Evolutionary conservation across 92 coral and sea anemone species (phyloP).

Genomic region (Heteractis magnifica): DNA sequence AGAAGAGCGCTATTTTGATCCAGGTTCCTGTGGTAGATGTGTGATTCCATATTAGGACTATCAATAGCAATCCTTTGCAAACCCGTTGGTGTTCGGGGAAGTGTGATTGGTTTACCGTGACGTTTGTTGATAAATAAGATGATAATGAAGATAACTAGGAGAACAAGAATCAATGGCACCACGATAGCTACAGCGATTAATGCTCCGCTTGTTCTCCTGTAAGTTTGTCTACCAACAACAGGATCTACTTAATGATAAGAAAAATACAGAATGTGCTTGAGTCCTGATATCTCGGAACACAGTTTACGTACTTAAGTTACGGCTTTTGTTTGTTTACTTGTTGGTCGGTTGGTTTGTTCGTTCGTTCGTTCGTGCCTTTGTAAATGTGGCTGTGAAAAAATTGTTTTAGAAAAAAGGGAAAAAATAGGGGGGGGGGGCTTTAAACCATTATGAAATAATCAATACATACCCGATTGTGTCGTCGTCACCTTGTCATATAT

Average conservation of each 20-base stretch:
- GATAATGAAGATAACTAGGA: conserved; percentile 22
- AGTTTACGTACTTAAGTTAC: too few relatives aligned
- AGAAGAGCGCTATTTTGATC: conserved; percentile 7
- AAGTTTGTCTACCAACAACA: background rate
- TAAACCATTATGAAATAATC: background rate
- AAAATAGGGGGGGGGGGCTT: too few relatives aligned
- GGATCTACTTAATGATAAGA: background rate
- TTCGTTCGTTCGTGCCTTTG: too few relatives aligned
- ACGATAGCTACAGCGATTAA: conserved; percentile 55
- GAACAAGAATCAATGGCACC: conserved; percentile 41
- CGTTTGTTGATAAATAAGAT: conserved; percentile 22
- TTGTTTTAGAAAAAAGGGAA: too few relatives aligned
- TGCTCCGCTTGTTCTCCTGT: conserved; percentile 1
- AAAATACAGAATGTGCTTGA: background rate
- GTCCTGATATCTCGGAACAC: too few relatives aligned
- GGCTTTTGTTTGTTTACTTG: too few relatives aligned
- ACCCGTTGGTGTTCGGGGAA: conserved; percentile 45
- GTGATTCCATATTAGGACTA: conserved; percentile 16
- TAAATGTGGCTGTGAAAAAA: too few relatives aligned
- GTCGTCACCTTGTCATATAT: background rate
- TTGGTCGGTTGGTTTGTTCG: too few relatives aligned
- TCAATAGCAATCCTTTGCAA: conserved; percentile 39
- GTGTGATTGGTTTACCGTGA: background rate
- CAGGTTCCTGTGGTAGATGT: conserved; percentile 49
- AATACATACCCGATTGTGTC: background rate